Evolutionary conservation across 92 coral and sea anemone genomes (phyloP).

Genomic region (Epizoanthus rinbou): DNA sequence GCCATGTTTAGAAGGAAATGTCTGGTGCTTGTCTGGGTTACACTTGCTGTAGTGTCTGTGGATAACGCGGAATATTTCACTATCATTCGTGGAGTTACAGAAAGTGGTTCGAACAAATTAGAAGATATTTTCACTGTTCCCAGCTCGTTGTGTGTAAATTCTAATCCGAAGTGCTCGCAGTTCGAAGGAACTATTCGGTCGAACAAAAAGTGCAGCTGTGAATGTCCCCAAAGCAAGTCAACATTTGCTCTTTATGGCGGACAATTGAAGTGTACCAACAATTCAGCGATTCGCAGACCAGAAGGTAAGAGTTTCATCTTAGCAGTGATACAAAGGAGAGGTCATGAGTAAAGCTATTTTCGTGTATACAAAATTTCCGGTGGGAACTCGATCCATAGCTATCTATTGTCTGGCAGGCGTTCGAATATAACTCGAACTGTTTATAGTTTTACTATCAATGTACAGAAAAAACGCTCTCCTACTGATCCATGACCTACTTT

Average conservation of each 20-base stretch:
- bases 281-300: slow-evolving; percentile 6
- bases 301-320: slow-evolving; percentile 1
- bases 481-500: too few relatives aligned
- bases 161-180: slow-evolving; percentile 20
- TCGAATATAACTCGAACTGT: not conserved
- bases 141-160: slow-evolving; percentile 18
- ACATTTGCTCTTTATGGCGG: not conserved
- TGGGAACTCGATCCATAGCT: not conserved
- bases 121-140: slow-evolving; percentile 33
- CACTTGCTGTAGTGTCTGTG: not conserved
- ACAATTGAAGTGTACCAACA: slow-evolving; percentile 2
- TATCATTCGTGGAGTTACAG: slow-evolving; percentile 12
- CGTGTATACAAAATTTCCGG: not conserved
- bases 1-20: not conserved
- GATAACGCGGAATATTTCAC: slow-evolving; percentile 8
- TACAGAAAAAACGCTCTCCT: too few relatives aligned
- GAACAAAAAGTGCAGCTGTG: slow-evolving; percentile 14
- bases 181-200: slow-evolving; percentile 15
- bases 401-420: not conserved
- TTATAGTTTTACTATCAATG: too few relatives aligned
- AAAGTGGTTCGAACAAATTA: not conserved
- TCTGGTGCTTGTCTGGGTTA: slow-evolving; percentile 12
- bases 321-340: not conserved
- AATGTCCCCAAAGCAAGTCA: slow-evolving; percentile 13
- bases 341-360: not conserved